Percentiles rank a stretch among this genome's conserved stretches.
Conservation (phyloP, 2,888 invertebrate genomes). For the Hesperia comma region DNA sequence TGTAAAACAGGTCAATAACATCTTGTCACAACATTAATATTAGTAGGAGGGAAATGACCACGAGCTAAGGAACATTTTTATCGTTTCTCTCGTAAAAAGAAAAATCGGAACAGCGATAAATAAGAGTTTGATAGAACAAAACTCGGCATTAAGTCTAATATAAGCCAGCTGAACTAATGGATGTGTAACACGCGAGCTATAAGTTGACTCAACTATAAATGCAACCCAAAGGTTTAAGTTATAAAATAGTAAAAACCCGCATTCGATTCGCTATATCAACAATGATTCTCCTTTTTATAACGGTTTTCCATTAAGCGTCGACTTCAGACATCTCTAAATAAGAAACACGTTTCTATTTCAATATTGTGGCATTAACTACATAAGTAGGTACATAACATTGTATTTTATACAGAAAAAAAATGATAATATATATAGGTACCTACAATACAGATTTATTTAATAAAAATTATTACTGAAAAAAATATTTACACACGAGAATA, state of each 20-base stretch:
- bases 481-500: no score
- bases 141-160: conserved; percentile 23
- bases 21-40: background rate
- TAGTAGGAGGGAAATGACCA: conserved; percentile 1
- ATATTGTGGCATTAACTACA: no score
- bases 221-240: conserved; percentile 5
- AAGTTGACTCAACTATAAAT: conserved; percentile 8
- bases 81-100: conserved; percentile 3
- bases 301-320: no score
- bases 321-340: no score
- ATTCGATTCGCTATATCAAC: background rate
- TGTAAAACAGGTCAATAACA: background rate
- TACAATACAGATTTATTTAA: no score
- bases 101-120: conserved; percentile 32
- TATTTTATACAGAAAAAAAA: no score
- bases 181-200: conserved; percentile 21
- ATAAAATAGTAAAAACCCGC: background rate
- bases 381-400: no score
- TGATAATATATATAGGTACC: no score
- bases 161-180: conserved; percentile 25
- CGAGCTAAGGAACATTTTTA: background rate
- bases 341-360: no score
- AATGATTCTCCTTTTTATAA: no score
- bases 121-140: conserved; percentile 28
- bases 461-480: no score